Base-by-base conservation (phyloP, 2,888 invertebrate genomes). In the Tenthredo distinguenda region DNA sequence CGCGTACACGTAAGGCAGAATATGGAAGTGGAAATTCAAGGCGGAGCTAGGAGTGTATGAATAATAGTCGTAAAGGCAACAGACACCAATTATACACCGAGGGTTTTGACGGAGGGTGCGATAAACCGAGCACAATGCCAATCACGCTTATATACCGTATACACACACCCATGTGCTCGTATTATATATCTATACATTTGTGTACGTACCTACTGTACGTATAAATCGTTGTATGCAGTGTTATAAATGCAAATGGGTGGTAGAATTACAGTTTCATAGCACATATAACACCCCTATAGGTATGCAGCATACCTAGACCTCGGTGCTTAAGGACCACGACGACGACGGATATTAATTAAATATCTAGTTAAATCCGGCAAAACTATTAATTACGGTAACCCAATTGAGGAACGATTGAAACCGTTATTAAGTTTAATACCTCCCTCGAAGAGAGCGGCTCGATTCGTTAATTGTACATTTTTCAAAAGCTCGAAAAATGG, bases 31-130 rank as follows among this genome's bases (percentile, higher is more conserved):
- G 10, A 37, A 71, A 71, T 71, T 71, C 71, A 71, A 37, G 37
- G 15, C 71, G 37, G 71, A 37, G 34, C 34, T n/a, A 37, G 47
- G 9, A 43, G 26, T 3, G 31, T 76, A 76, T 76, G 76, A 76
- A 76, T 76, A 76, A 76, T 76, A 47, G 43, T 21, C 43, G 76
- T n/a, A 47, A 50, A 47, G 76, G 76, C 50, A 76, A 76, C 76
- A 76, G 43, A 76, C 76, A 76, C 76, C 47, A 76, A 76, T 76
- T 47, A 47, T 26, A 76, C 43, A 26, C 76, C 21, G 15, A 37
- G 34, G 34, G 31, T 31, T 76, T 47, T 50, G 26, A 26, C 40
- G 0, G 21, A 47, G 47, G 50, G 76, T 76, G 47, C 26, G 47
- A 76, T 43, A 43, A 50, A 47, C 76, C 5, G 76, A 43, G 12